Base-by-base conservation (phyloP, 2,888 invertebrate genomes). In the Polyommatus iphigenia region DNA sequence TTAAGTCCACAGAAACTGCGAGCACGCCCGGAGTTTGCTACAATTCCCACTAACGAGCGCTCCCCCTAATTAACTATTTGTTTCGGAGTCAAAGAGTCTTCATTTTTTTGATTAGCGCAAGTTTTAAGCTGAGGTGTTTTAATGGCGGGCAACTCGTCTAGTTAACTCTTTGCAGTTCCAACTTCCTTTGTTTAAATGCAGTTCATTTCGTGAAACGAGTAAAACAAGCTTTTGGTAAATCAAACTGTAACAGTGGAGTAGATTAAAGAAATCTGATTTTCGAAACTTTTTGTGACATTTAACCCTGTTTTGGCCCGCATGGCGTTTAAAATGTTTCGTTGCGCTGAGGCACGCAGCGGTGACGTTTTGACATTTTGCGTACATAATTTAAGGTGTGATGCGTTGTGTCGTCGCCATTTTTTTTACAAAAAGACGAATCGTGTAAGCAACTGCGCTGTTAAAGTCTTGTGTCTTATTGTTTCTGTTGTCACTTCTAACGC, bases 11-110 rank as follows among this genome's bases (percentile, higher is more conserved):
- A 78, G 79, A 29, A 82, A 81, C 80, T 32, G 32, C 29, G 29
- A 80, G 80, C 71, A 59, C 71, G 76, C 79, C 73, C 62, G 13
- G 78, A 81, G 79, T 81, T 81, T 80, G 85, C 87, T 87, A 89
- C 90, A 91, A 91, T 90, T 89, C 88, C 84, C 87, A 85, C 87
- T 91, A 91, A 92, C 91, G 91, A 91, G 89, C 91, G 90, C 90
- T 91, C 87, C 86, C 85, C 86, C 87, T 92, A 92, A 92, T 92
- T 92, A 92, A 90, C 91, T 91, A 91, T 92, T 92, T 91, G 91
- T 91, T 91, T 87, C 87, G 82, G 86, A 91, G 89, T 91, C 91
- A 91, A 90, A 92, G 83, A 87, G 86, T 89, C 87, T 84, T 82
- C 84, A 85, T 84, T 83, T 82, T 82, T 83, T 78, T 78, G 76